Conservation (phyloP, 37 sponge, comb jelly and placozoan genomes). For the Diacarnus erythraeanus region DNA sequence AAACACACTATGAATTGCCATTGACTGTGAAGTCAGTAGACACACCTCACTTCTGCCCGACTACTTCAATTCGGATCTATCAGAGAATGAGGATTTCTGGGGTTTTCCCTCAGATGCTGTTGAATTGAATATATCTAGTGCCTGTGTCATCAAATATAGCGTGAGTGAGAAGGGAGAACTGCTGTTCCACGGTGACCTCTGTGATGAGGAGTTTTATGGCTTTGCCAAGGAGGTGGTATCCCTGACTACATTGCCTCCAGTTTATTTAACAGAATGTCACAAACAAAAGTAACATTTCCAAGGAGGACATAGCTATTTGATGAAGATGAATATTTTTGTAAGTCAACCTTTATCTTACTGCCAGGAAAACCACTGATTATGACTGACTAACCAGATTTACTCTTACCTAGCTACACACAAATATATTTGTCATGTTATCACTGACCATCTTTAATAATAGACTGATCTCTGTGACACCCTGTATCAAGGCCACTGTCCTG, state of each 20-base stretch:
- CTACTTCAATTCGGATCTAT: constrained; percentile 6
- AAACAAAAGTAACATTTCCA: constrained; percentile 3
- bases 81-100: constrained; percentile 8
- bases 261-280: too few relatives aligned
- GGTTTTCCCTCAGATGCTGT: constrained; percentile 9
- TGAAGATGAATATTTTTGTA: constrained; percentile 76
- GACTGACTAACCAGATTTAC: too few relatives aligned
- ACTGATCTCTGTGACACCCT: constrained; percentile 59
- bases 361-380: too few relatives aligned
- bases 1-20: neutral
- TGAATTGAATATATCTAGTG: neutral
- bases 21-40: neutral
- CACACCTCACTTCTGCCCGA: neutral
- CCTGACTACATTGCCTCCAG: too few relatives aligned
- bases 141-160: neutral
- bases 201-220: constrained; percentile 6
- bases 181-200: neutral
- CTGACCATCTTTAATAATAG: constrained; percentile 34
- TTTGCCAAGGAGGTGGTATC: constrained; percentile 10
- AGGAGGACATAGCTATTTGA: constrained; percentile 62
- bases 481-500: constrained; percentile 65
- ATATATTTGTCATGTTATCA: too few relatives aligned
- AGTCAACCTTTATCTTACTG: too few relatives aligned
- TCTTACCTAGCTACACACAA: too few relatives aligned
- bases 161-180: neutral